Evolutionary conservation across 92 coral and sea anemone species (phyloP).

Genomic region (Muricea muricata): DNA sequence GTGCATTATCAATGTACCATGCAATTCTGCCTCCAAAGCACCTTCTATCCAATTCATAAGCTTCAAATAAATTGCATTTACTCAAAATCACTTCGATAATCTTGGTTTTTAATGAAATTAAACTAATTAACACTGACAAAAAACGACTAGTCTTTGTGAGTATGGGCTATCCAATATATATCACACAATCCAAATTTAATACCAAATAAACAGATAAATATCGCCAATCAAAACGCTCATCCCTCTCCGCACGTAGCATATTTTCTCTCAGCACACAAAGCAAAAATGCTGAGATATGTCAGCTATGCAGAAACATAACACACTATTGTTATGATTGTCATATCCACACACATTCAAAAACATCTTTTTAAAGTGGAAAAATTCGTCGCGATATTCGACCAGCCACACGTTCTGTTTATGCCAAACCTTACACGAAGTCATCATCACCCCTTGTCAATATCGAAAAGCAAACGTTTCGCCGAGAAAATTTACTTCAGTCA

Average conservation of each 20-base stretch:
- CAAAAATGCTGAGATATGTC: not conserved
- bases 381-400: not conserved
- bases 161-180: not conserved
- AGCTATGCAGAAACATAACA: not conserved
- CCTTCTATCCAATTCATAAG: no score
- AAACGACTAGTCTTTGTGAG: not conserved
- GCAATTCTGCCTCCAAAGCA: no score
- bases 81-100: not conserved
- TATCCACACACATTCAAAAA: not conserved
- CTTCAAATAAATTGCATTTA: not conserved
- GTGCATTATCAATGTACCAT: no score
- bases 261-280: not conserved
- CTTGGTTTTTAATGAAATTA: not conserved
- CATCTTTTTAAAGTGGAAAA: not conserved
- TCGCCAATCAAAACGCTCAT: not conserved
- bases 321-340: not conserved
- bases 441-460: constrained; percentile 1
- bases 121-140: not conserved
- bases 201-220: not conserved
- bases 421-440: not conserved
- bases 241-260: not conserved
- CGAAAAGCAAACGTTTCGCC: not conserved
- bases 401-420: not conserved
- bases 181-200: not conserved
- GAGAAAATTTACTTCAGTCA: not conserved